Evolutionary conservation across 2,888 invertebrate species (phyloP).

Genomic region (Auanema sp.): DNA sequence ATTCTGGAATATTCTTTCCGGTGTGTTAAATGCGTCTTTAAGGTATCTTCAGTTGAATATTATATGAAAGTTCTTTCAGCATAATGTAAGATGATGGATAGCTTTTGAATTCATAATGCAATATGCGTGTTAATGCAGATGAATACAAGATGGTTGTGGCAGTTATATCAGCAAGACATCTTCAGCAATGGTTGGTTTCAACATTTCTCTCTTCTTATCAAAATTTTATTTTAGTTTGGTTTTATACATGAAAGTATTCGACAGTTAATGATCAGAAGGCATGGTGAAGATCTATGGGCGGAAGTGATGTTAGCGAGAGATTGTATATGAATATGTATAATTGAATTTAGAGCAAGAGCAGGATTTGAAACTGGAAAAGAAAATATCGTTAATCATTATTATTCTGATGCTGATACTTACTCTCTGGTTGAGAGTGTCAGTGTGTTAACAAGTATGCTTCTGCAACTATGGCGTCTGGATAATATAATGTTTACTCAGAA

Average conservation of each 20-base stretch:
- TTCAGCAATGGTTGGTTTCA: background rate
- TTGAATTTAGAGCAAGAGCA: constrained; percentile 38
- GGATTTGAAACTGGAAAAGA: constrained; percentile 57
- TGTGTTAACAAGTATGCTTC: constrained; percentile 32
- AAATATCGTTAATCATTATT: constrained; percentile 55
- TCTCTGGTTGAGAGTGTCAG: constrained; percentile 45
- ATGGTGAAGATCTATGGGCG: constrained; percentile 53
- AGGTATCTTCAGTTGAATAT: too few species aligned
- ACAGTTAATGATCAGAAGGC: constrained; percentile 48
- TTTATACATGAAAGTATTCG: constrained; percentile 59
- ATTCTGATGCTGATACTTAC: constrained; percentile 51
- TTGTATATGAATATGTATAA: background rate
- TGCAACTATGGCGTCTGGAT: constrained; percentile 5
- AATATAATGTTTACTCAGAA: constrained; percentile 27
- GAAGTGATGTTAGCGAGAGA: constrained; percentile 42
- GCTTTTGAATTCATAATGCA: too few species aligned
- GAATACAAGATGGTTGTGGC: too few species aligned
- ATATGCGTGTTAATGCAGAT: too few species aligned
- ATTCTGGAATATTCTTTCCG: too few species aligned
- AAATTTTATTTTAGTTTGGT: constrained; percentile 45
- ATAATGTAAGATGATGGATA: too few species aligned
- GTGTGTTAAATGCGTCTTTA: too few species aligned
- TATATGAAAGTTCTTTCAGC: too few species aligned
- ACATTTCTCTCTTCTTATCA: background rate
- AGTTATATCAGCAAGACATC: too few species aligned